Base-by-base conservation (phyloP, 2,113 vertebrate species). In the Gallinago jamesoni region DNA sequence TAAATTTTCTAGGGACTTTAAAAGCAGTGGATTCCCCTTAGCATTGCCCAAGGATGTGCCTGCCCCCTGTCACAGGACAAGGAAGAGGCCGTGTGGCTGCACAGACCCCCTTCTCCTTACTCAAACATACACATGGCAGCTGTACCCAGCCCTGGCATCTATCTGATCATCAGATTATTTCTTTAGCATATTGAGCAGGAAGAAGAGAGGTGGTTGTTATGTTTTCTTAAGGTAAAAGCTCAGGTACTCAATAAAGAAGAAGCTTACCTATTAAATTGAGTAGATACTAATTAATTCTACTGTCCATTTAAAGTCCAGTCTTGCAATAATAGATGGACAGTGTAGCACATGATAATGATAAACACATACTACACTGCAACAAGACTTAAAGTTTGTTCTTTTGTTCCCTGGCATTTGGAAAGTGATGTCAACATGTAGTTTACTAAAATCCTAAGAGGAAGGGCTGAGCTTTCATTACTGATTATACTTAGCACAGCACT, bases 391-490 rank as follows among this genome's bases (percentile, higher is more conserved):
- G 28, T 18, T 69, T 63, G 33, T 8, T 37, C 20, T 78, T 96
- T 74, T 92, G 74, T 82, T 85, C 45, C 30, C 43, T 52, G 59
- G 63, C 63, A 87, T 94, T 93, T 92, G 39, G 47, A 84, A 78
- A 96, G 73, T 66, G 41, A 47, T 94, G 80, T 89, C 94, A 95
- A 97, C 66, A 55, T 18, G 48, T 7, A 73, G 88, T 55, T 94
- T 89, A 82, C 52, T 56, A 85, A 94, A 96, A 91, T 62, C 66
- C 66, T 89, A 82, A 90, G n/a, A 94, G 94, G 94, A 97, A 96
- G 95, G 95, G 94, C 80, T 95, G 92, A 96, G 70, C 77, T 96
- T 95, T 94, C 92, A 82, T 94, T 88, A n/a, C 79, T 78, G 84
- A 93, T 94, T 94, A 85, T 95, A 96, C 90, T 94, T 90, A 93